Base-by-base conservation (phyloP, 2,888 invertebrate species). In the Drosophila tripunctata region DNA sequence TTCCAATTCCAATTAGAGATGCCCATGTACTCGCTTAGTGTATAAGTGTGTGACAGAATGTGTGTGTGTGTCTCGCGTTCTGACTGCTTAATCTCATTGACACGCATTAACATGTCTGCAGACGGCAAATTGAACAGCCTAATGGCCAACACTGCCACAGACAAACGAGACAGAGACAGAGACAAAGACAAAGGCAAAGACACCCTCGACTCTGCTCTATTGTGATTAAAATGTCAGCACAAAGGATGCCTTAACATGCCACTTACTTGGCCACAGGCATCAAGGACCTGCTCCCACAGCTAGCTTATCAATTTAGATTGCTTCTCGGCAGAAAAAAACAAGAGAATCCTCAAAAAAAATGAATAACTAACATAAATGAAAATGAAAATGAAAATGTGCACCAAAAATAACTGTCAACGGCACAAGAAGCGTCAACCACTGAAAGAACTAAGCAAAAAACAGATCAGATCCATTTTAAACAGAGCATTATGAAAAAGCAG, bases 171-270 rank as follows among this genome's bases (percentile, higher is more conserved):
- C 36, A 38, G 19, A 10, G 17, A 21, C 19, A 22, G 21, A 3
- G 12, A 2, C n/a, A 22, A 12, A 0, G 15, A 4, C 43, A 43
- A 15, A 24, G 4, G 10, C 14, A 33, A 15, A 14, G 27, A 22
- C 45, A 12, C 33, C 17, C 33, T 6, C n/a, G n/a, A 54, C 12
- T 12, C 43, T 12, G 19, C 14, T 21, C 31, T 24, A 40, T 35
- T 64, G 75, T 88, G 88, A 81, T 81, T 83, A 79, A 82, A 81
- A 86, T 88, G 88, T 88, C 80, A 83, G 50, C 58, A 72, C 54
- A 71, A 51, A 30, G 58, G 22, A 54, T 21, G 43, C 19, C 24
- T 57, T 40, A 31, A 54, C 62, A 84, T 48, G 61, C 73, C 80
- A 69, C 60, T 41, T 51, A 45, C 55, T 50, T 27, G 56, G 43